A percentile compares a stretch with the other conserved stretches of the same genome.
Conservation (phyloP, 2,797 vertebrate species). For the Sitta carolinensis region DNA sequence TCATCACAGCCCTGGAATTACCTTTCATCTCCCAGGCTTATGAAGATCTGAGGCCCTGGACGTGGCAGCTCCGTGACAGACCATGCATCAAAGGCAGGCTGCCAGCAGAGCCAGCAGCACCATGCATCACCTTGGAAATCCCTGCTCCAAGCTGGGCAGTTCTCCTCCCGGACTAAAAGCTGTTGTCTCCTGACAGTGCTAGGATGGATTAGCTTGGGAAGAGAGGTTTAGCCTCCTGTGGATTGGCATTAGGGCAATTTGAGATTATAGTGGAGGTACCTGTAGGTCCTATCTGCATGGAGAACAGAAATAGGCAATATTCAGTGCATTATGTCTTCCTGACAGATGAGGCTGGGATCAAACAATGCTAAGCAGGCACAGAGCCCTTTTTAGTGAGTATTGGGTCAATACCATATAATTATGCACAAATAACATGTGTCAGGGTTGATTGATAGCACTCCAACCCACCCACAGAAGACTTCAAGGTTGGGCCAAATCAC, state of each 20-base stretch:
- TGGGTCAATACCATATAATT: background rate
- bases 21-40: background rate
- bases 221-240: background rate
- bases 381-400: background rate
- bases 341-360: background rate
- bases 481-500: background rate
- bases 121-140: background rate
- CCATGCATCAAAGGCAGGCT: background rate
- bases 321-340: background rate
- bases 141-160: background rate
- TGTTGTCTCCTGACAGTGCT: background rate
- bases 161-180: background rate
- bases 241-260: background rate
- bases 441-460: background rate
- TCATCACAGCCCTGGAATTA: background rate
- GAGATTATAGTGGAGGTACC: background rate
- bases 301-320: background rate
- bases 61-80: background rate
- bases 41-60: background rate
- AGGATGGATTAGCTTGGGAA: background rate
- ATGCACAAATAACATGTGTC: background rate
- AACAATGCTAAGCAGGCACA: background rate
- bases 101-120: background rate
- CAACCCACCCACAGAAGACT: background rate
- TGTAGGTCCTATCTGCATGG: background rate